phyloP scores from a whole-genome alignment of 2,888 invertebrate species.

The Trileptium ribeirensis region DNA sequence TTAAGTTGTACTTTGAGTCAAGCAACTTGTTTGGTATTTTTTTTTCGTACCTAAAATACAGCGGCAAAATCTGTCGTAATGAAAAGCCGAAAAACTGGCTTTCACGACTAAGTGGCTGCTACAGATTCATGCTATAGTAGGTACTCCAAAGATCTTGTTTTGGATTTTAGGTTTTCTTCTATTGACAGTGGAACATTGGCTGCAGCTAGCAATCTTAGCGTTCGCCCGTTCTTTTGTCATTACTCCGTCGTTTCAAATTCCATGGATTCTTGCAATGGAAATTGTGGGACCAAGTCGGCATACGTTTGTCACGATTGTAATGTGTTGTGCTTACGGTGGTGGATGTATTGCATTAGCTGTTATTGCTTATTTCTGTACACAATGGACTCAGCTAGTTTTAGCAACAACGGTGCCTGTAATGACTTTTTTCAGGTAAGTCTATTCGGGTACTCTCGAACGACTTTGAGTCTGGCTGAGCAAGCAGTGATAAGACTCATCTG shows the following conservation, averaged over 20 bases:
- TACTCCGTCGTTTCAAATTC: constrained; percentile 16
- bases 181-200: background rate
- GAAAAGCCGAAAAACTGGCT: too few relatives aligned
- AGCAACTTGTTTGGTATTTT: too few relatives aligned
- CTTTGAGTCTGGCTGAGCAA: too few relatives aligned
- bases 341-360: constrained; percentile 1
- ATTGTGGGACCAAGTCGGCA: constrained; percentile 19
- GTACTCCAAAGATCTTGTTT: too few relatives aligned
- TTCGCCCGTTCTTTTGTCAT: background rate
- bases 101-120: too few relatives aligned
- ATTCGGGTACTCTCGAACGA: too few relatives aligned
- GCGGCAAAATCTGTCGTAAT: too few relatives aligned
- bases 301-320: constrained; percentile 17
- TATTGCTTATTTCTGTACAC: constrained; percentile 14
- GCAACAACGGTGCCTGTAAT: constrained; percentile 15
- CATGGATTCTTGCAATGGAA: constrained; percentile 22
- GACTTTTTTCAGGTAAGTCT: too few relatives aligned
- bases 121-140: too few relatives aligned
- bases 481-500: too few relatives aligned
- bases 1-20: too few relatives aligned
- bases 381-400: constrained; percentile 24
- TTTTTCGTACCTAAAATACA: too few relatives aligned
- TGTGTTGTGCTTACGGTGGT: constrained; percentile 17
- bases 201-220: background rate
- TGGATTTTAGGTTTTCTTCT: background rate